Base-by-base conservation (phyloP, 1,140 invertebrate genomes). In the Choristoneura fumiferana region DNA sequence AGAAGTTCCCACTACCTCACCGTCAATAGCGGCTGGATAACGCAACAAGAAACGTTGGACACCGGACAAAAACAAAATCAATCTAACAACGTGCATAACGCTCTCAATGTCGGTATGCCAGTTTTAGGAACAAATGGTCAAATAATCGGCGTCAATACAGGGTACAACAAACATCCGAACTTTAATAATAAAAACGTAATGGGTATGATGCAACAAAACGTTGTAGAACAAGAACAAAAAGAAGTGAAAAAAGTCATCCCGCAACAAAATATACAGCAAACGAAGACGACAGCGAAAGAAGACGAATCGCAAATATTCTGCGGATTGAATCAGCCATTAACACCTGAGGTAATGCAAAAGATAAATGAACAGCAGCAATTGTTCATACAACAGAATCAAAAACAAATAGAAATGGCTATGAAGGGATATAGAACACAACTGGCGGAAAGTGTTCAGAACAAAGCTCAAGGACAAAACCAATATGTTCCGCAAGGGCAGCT, bases 331-430 rank as follows among this genome's bases (percentile, higher is more conserved):
- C 86, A 89, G 64, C 76, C 87, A 3, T 63, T 90, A n/a, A 89
- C 89, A 10, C 89, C 89, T 8, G 89, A 90, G 69, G 89, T 91
- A 8, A 90, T 92, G 76, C 91, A 92, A 68, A 90, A 91, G 72
- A 91, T 92, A 45, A 92, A 92, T 64, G 79, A 89, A 60, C 92
- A 92, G 40, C 91, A 92, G 63, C 91, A 92, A 67, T 84, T 92
- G 57, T 91, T 90, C 54, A 90, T 90, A 60, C 89, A 90, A 64
- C 87, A 89, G 62, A 90, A 90, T 70, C 88, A 90, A 62, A 90
- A 90, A 63, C 89, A 90, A 63, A 90, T 90, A 57, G 88, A 90
- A 67, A 76, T 86, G 65, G 84, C 89, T 3, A 90, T 87, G 82
- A 91, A 91, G 72, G 89, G 84, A 14, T 87, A 87, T 18, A 86